A percentile compares a stretch with the other conserved stretches of the same genome.
phyloP scores from a whole-genome alignment of 2,888 invertebrate genomes.

The Lasioglossum malachurum region DNA sequence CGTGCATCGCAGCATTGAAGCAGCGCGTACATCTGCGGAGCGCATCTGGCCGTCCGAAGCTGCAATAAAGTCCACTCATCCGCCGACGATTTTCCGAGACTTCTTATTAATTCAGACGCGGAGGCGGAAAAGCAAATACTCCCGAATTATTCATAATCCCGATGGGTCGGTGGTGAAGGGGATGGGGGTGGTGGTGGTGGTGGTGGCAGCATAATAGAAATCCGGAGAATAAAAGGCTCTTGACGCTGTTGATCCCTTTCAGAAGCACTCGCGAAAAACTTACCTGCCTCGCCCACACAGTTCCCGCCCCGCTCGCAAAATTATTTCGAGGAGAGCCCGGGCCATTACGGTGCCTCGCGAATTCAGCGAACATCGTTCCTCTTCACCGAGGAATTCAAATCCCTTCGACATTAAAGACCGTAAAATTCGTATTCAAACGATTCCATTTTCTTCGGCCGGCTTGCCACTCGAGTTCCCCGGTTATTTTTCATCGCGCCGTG shows the following conservation, averaged over 20 bases:
- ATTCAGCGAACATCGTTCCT: constrained; percentile 11
- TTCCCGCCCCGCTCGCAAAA: constrained; percentile 25
- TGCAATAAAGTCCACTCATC: constrained; percentile 54
- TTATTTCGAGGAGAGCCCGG: constrained; percentile 37
- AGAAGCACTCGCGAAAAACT: constrained; percentile 28
- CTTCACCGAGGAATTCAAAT: constrained; percentile 16
- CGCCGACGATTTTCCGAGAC: constrained; percentile 24
- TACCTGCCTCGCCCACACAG: background rate
- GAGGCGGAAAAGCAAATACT: constrained; percentile 68
- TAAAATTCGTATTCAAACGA: constrained; percentile 48
- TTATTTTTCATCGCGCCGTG: constrained; percentile 34
- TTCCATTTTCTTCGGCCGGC: constrained; percentile 18
- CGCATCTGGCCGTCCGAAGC: background rate
- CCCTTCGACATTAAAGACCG: constrained; percentile 44
- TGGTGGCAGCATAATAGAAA: constrained; percentile 50
- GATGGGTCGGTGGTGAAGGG: constrained; percentile 35
- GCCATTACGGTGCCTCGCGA: constrained; percentile 29
- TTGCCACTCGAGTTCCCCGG: constrained; percentile 9
- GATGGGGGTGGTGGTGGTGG: background rate
- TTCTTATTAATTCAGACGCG: constrained; percentile 64
- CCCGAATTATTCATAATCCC: constrained; percentile 71
- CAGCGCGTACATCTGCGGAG: background rate
- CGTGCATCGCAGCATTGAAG: background rate
- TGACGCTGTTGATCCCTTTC: constrained; percentile 50
- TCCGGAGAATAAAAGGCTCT: constrained; percentile 58